Evolutionary conservation across 2,797 vertebrate species (phyloP).

Genomic region (Eospalax fontanierii): DNA sequence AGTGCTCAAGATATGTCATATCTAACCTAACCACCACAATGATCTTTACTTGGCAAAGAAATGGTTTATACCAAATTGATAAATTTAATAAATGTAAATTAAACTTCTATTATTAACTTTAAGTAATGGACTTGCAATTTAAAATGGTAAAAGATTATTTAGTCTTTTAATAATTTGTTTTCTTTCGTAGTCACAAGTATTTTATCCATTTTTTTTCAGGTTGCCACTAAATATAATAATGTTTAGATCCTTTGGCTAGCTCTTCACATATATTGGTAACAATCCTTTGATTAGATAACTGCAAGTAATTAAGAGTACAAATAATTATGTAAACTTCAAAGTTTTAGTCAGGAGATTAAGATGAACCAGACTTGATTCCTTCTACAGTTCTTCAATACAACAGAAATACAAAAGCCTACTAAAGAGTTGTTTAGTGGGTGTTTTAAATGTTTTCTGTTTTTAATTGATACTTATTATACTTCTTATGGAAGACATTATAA

Average conservation of each 20-base stretch:
- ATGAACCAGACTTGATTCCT: constrained; percentile 19
- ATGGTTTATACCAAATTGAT: background rate
- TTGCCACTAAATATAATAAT: constrained; percentile 45
- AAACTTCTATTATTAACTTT: background rate
- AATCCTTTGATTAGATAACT: constrained; percentile 3
- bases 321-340: constrained; percentile 20
- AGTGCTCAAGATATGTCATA: background rate
- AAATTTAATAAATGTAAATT: constrained; percentile 53
- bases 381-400: constrained; percentile 21
- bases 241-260: background rate
- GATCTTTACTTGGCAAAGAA: constrained; percentile 48
- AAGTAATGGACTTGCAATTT: background rate
- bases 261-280: constrained; percentile 25
- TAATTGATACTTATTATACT: background rate
- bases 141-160: background rate
- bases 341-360: constrained; percentile 35
- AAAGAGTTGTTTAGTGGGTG: too few species aligned
- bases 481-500: background rate
- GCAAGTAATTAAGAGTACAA: constrained; percentile 33
- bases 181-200: background rate
- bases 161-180: background rate
- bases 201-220: constrained; percentile 35
- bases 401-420: background rate
- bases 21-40: background rate
- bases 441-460: constrained; percentile 48